phyloP scores from a whole-genome alignment of 2,113 vertebrate species.

The Probosciger aterrimus region DNA sequence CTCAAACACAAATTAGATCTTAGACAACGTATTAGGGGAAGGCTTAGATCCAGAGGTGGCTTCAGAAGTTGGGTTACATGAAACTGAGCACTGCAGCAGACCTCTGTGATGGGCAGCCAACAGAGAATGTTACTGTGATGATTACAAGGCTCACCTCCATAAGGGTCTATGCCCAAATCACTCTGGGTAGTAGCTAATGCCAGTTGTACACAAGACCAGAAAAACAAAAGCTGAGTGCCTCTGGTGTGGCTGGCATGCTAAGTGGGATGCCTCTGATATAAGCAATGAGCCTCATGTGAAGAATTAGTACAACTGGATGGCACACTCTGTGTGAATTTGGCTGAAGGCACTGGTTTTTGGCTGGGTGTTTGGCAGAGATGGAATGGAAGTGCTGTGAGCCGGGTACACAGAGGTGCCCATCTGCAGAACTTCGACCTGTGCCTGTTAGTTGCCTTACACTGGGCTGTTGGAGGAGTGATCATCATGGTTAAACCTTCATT shows the following conservation, averaged over 20 bases:
- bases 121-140: not conserved
- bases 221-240: not conserved
- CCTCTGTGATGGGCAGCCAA: not conserved
- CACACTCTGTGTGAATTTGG: not conserved
- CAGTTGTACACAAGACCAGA: not conserved
- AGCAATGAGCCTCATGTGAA: not conserved
- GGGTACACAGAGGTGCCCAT: not conserved
- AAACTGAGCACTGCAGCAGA: not conserved
- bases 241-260: not conserved
- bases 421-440: not conserved
- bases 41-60: not conserved
- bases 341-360: not conserved
- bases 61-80: not conserved
- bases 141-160: fast-evolving
- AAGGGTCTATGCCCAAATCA: not conserved
- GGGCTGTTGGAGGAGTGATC: not conserved
- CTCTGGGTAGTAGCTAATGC: not conserved
- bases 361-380: not conserved
- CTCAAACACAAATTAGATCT: not conserved
- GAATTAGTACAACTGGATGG: not conserved
- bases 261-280: not conserved
- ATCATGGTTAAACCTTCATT: not conserved
- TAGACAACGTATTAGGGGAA: not conserved
- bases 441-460: not conserved
- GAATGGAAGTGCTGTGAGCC: not conserved